Evolutionary conservation across 2,797 vertebrate species (phyloP), one percentile per base, ranked within the genome.

Genomic region (Pipistrellus kuhlii): DNA sequence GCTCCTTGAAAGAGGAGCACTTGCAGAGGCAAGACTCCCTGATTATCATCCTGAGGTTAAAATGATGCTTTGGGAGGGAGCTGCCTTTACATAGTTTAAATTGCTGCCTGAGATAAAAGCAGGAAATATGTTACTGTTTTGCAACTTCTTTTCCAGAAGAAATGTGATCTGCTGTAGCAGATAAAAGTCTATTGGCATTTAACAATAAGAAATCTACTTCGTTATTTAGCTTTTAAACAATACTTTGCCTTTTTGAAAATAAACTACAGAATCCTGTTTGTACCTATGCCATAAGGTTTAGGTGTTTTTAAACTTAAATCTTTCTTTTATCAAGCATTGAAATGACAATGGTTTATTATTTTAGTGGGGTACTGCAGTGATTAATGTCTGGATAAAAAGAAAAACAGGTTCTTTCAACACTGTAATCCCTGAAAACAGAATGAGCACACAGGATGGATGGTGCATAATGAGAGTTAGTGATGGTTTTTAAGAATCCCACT

Each of bases 1-100:
- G 92, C 91, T 94, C 69, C 76, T 93, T 96, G 41, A 91, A 92
- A 97, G 77, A 92, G 90, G 15, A 48, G 57, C 89, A 94, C 80
- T 62, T 62, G 94, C 68, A 93, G 78, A 84, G 44, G 62, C 75
- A 78, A 87, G 90, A 90, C 41, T 62, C 53, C 76, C 41, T 94
- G 91, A 88, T 96, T 94, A 95, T 83, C 62, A 69, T 15, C 11
- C 15, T 5, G 44, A 89, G 25, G 81, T 92, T 88, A 92, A 76
- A 89, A 82, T 84, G 78, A 81, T 83, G 46, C n/a, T 53, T 4
- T 41, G 59, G 12, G 30, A 38, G 21, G 9, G 15, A 46, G 46
- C 30, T 27, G 46, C 57, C 68, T 92, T 92, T 84, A 55, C 46
- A 53, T 10, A 48, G 51, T 53, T 95, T 84, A 96, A 88, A 85